A percentile compares a stretch with the other conserved stretches of the same genome.
phyloP scores from a whole-genome alignment of 2,797 vertebrate genomes.

The Vultur gryphus region DNA sequence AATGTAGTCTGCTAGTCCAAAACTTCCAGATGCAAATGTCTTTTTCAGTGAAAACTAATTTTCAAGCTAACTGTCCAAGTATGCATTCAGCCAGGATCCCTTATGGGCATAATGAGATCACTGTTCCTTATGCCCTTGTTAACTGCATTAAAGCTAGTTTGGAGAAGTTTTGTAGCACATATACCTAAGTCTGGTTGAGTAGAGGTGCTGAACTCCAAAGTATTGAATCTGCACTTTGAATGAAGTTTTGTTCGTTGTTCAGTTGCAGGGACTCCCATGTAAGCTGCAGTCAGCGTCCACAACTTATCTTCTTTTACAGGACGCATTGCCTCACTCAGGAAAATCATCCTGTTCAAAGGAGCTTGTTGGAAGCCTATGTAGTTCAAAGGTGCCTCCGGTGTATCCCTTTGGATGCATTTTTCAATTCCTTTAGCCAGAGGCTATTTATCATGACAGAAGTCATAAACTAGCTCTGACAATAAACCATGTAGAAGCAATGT shows the following conservation, averaged over 20 bases:
- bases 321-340: background rate
- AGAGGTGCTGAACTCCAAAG: background rate
- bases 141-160: background rate
- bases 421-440: background rate
- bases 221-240: background rate
- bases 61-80: background rate
- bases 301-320: background rate
- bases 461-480: background rate
- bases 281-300: background rate
- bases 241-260: background rate
- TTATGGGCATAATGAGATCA: background rate
- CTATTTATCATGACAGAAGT: background rate
- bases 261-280: background rate
- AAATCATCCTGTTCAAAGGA: background rate
- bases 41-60: background rate
- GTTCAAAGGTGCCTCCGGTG: background rate
- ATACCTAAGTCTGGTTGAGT: background rate
- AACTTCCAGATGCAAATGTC: background rate
- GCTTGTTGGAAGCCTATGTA: background rate
- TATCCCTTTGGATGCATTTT: background rate
- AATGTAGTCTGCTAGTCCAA: background rate
- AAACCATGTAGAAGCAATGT: background rate
- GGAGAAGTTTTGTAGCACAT: background rate
- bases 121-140: background rate
- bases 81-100: background rate